Percentiles rank a stretch among this genome's conserved stretches.
phyloP scores from a whole-genome alignment of 2,888 invertebrate genomes.

The Phrixothrix hirtus region DNA sequence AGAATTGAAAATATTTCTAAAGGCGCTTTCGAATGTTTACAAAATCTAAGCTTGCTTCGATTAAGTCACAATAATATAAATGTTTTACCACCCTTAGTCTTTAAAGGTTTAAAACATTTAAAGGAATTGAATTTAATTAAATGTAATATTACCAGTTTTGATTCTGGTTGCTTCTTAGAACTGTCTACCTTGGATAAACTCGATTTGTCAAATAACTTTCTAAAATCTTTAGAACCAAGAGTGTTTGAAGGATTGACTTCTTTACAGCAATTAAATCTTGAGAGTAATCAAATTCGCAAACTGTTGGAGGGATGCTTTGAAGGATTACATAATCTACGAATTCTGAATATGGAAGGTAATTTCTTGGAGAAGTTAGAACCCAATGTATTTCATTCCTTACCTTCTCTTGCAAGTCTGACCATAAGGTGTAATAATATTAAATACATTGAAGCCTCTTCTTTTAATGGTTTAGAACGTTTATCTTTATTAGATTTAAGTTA shows the following conservation, averaged over 20 bases:
- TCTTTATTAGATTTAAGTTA: not conserved
- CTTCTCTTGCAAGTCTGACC: not conserved
- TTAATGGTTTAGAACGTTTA: not conserved
- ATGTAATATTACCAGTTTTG: not conserved
- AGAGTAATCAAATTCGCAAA: not conserved
- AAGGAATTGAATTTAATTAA: not conserved
- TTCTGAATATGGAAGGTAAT: not conserved
- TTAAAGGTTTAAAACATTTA: not conserved
- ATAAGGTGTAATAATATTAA: not conserved
- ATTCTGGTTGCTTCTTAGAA: not conserved
- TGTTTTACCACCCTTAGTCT: not conserved
- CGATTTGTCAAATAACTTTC: not conserved
- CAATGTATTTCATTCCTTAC: not conserved
- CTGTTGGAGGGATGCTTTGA: not conserved
- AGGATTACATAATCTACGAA: not conserved
- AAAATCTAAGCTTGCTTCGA: not conserved
- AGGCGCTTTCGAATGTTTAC: not conserved
- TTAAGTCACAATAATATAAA: not conserved
- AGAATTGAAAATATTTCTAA: not conserved
- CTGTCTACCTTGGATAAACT: not conserved
- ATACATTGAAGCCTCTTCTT: not conserved
- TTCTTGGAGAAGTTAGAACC: not conserved
- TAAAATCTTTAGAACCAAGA: not conserved
- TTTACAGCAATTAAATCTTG: not conserved
- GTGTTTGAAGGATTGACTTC: not conserved